phyloP scores from a whole-genome alignment of 2,113 vertebrate genomes.

The Ornithorhynchus anatinus region DNA sequence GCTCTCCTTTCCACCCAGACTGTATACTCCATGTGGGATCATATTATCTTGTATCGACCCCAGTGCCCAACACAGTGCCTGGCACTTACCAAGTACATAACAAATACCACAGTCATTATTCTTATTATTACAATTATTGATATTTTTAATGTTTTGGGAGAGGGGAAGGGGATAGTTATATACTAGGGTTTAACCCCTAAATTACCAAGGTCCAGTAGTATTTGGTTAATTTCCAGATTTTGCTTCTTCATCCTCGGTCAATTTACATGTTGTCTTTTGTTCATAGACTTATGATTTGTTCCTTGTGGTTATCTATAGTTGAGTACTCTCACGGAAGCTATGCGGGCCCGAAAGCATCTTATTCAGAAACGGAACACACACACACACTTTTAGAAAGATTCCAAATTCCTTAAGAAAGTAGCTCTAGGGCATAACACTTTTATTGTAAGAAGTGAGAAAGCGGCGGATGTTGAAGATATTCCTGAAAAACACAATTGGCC shows the following conservation, averaged over 20 bases:
- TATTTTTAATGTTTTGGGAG: too few relatives aligned
- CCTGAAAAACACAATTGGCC: conserved; percentile 21
- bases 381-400: background rate
- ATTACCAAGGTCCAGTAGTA: background rate
- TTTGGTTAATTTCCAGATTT: background rate
- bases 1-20: too few relatives aligned
- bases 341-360: background rate
- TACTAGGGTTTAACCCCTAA: background rate
- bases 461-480: conserved; percentile 34
- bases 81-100: too few relatives aligned
- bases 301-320: background rate
- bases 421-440: background rate
- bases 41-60: too few relatives aligned
- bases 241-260: background rate
- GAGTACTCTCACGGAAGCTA: background rate
- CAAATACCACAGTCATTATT: too few relatives aligned
- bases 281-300: background rate
- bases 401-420: background rate
- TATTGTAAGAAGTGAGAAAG: conserved; percentile 3
- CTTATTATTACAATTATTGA: too few relatives aligned
- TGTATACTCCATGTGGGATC: too few relatives aligned
- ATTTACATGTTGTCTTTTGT: background rate
- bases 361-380: background rate
- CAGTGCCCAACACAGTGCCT: too few relatives aligned
- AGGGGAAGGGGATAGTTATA: too few relatives aligned